These are phyloP conservation scores for Flexamia atlantica DNA, from an alignment of 2,888 invertebrate species.

Conservation along the genomic window DNA sequence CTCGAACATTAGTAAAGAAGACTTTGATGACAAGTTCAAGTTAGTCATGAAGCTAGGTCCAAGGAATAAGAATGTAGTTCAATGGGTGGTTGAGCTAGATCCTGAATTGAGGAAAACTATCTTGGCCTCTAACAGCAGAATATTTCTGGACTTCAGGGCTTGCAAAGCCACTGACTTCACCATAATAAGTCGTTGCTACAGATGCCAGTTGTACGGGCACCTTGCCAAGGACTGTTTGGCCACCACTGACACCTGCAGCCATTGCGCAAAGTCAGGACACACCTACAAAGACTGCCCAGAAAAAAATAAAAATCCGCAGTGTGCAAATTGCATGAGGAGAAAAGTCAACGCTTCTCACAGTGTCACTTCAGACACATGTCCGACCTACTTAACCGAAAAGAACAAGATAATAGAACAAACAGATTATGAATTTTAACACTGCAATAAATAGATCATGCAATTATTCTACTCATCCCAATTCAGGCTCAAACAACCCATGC, in stretches of 20 bases:
- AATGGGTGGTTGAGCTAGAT: no score
- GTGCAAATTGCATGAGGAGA: conserved; percentile 19
- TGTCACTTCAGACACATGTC: conserved; percentile 3
- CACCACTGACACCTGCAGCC: conserved; percentile 50
- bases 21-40: not conserved
- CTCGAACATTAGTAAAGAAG: not conserved
- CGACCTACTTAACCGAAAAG: not conserved
- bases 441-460: not conserved
- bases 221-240: conserved; percentile 59
- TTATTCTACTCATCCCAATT: not conserved
- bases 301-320: conserved; percentile 2
- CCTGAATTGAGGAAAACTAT: no score
- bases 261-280: conserved; percentile 63
- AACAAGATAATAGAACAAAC: not conserved
- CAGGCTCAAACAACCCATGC: not conserved
- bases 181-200: conserved; percentile 65
- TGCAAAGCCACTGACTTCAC: conserved; percentile 64
- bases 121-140: no score
- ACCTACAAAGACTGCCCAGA: conserved; percentile 16
- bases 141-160: conserved; percentile 63
- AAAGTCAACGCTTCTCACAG: not conserved
- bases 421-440: not conserved
- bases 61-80: no score
- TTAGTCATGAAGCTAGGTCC: no score
- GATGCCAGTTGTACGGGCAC: conserved; percentile 67